A percentile compares a stretch with the other conserved stretches of the same genome.
Evolutionary conservation across 2,113 vertebrate species (phyloP).

Genomic region (Anguilla rostrata): DNA sequence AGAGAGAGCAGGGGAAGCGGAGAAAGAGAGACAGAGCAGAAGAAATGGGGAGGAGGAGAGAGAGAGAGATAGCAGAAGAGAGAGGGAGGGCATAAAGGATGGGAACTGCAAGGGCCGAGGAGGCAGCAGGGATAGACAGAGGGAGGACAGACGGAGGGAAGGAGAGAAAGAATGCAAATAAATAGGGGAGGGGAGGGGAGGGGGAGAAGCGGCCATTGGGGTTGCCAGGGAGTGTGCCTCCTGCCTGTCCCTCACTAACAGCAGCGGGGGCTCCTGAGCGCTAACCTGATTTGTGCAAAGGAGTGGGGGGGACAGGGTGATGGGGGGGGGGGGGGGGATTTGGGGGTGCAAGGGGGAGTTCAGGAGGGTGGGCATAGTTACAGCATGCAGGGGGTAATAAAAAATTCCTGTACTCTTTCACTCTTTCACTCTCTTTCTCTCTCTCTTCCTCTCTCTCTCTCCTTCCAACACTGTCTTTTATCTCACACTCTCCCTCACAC

Average conservation of each 20-base stretch:
- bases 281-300: slow-evolving; percentile 62
- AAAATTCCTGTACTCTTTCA: slow-evolving; percentile 54
- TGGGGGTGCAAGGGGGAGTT: slow-evolving; percentile 24
- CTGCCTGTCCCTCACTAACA: slow-evolving; percentile 44
- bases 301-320: slow-evolving; percentile 25
- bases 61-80: slow-evolving; percentile 27
- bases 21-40: slow-evolving; percentile 32
- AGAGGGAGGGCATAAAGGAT: neutral
- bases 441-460: slow-evolving; percentile 34
- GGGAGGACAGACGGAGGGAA: too few relatives aligned
- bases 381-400: slow-evolving; percentile 63
- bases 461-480: slow-evolving; percentile 15
- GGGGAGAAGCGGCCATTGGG: slow-evolving; percentile 36
- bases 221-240: slow-evolving; percentile 46
- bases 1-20: slow-evolving; percentile 58
- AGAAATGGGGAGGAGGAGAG: slow-evolving; percentile 53
- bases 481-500: too few relatives aligned
- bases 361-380: slow-evolving; percentile 52
- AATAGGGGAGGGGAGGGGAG: neutral
- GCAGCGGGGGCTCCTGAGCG: slow-evolving; percentile 51
- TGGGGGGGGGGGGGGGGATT: slow-evolving; percentile 28
- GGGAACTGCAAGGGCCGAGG: too few relatives aligned
- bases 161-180: neutral
- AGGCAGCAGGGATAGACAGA: too few relatives aligned
- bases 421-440: slow-evolving; percentile 59